Percentiles rank a stretch among this genome's conserved stretches.
Evolutionary conservation across 1,140 invertebrate genomes (phyloP).

Genomic region (Drosophila serrata): DNA sequence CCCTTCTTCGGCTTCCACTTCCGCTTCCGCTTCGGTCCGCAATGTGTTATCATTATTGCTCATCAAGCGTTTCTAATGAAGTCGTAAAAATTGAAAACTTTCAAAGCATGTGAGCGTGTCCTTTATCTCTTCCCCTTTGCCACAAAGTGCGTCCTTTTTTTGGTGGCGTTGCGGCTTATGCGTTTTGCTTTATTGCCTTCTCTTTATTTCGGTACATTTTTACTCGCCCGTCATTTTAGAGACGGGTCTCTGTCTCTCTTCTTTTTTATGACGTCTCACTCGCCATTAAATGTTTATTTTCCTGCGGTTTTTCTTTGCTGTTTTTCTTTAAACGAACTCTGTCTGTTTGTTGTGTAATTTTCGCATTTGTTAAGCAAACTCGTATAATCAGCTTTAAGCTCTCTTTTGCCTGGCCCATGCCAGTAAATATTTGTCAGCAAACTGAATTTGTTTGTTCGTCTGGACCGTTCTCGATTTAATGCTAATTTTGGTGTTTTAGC

Average conservation of each 20-base stretch:
- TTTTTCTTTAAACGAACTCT: conserved; percentile 11
- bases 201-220: conserved; percentile 30
- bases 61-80: conserved; percentile 79
- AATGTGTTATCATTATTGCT: conserved; percentile 71
- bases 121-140: conserved; percentile 27
- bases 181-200: conserved; percentile 44
- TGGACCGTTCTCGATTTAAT: conserved; percentile 37
- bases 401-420: conserved; percentile 9
- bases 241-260: no score
- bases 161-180: conserved; percentile 40
- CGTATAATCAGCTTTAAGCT: conserved; percentile 45
- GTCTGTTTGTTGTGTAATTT: conserved; percentile 25
- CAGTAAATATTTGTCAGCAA: conserved; percentile 40
- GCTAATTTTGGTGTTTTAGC: conserved; percentile 43
- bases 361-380: conserved; percentile 41
- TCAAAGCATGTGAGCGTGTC: conserved; percentile 57
- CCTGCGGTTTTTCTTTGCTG: conserved; percentile 18
- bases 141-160: conserved; percentile 22
- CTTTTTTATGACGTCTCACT: conserved; percentile 13
- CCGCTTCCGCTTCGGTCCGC: not conserved
- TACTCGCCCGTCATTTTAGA: conserved; percentile 10
- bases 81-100: conserved; percentile 80
- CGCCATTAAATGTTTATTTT: conserved; percentile 54
- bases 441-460: conserved; percentile 33
- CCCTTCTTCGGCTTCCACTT: not conserved